These are phyloP conservation scores for Asbolus verrucosus DNA, from an alignment of 1,140 invertebrate species.

Conservation along the genomic window DNA sequence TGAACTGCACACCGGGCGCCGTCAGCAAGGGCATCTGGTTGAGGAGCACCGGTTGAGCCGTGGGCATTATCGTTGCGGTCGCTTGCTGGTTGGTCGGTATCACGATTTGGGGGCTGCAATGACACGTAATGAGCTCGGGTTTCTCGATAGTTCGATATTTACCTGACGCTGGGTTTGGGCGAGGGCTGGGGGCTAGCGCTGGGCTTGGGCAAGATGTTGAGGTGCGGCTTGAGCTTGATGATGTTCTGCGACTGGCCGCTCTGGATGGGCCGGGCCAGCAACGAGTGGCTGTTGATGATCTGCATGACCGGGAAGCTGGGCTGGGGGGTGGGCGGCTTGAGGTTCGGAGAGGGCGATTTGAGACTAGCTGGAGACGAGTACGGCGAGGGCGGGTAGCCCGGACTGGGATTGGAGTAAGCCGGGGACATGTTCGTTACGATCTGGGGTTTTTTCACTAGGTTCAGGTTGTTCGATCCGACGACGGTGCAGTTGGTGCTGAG, in stretches of 20 bases:
- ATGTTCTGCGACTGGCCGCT: slow-evolving; percentile 60
- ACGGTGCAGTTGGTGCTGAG: slow-evolving; percentile 64
- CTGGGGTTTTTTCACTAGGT: slow-evolving; percentile 64
- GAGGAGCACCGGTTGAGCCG: slow-evolving; percentile 62
- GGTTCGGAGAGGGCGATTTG: slow-evolving; percentile 62
- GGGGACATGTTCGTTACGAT: slow-evolving; percentile 61
- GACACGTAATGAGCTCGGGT: too few relatives aligned
- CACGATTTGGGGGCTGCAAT: slow-evolving; percentile 61
- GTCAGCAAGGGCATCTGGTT: slow-evolving; percentile 64
- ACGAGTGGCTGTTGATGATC: slow-evolving; percentile 60
- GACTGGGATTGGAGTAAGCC: slow-evolving; percentile 63
- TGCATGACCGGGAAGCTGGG: slow-evolving; percentile 63
- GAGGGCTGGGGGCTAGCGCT: slow-evolving; percentile 61
- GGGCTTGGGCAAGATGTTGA: slow-evolving; percentile 65
- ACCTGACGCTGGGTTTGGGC: slow-evolving; percentile 63
- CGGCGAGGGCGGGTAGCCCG: slow-evolving; percentile 61
- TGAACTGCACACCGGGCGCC: slow-evolving; percentile 68
- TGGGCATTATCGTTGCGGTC: slow-evolving; percentile 60
- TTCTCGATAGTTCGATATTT: too few relatives aligned
- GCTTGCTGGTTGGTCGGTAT: slow-evolving; percentile 59
- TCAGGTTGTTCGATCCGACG: slow-evolving; percentile 64
- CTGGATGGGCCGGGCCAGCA: slow-evolving; percentile 60
- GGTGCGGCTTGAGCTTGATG: slow-evolving; percentile 64
- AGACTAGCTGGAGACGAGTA: slow-evolving; percentile 62
- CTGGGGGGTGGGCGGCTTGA: slow-evolving; percentile 62